phyloP scores from a whole-genome alignment of 2,888 invertebrate genomes.

The Acholoe squamosa region DNA sequence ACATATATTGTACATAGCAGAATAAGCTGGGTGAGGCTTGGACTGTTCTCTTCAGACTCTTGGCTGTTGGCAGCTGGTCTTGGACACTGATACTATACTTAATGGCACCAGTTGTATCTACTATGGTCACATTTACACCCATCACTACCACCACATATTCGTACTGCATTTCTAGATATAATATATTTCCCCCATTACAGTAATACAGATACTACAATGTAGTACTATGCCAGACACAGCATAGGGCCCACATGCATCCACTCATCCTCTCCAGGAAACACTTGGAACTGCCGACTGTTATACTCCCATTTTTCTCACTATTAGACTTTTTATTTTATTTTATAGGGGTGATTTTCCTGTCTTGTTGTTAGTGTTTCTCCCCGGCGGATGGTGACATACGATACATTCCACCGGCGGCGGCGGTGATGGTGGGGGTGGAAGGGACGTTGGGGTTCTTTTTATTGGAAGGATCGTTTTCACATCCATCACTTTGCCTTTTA shows the following conservation, averaged over 20 bases:
- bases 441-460: neutral
- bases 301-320: too few relatives aligned
- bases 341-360: too few relatives aligned
- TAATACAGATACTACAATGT: neutral
- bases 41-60: too few relatives aligned
- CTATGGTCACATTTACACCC: neutral
- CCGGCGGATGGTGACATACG: neutral
- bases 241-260: neutral
- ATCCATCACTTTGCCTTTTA: neutral
- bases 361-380: too few relatives aligned
- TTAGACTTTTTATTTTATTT: too few relatives aligned
- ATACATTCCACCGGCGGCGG: neutral
- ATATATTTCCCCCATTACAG: neutral
- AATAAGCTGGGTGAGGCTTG: too few relatives aligned
- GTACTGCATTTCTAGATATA: neutral
- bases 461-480: slow-evolving; percentile 10
- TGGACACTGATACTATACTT: too few relatives aligned
- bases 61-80: too few relatives aligned
- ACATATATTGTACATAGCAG: too few relatives aligned
- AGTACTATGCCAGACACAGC: neutral
- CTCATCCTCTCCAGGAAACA: neutral
- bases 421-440: too few relatives aligned
- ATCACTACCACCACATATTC: neutral
- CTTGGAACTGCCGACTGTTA: slow-evolving; percentile 23
- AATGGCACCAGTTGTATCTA: too few relatives aligned